These are phyloP conservation scores for Coronaproctus castanopsis DNA, from an alignment of 2,888 invertebrate species.

Conservation along the genomic window DNA sequence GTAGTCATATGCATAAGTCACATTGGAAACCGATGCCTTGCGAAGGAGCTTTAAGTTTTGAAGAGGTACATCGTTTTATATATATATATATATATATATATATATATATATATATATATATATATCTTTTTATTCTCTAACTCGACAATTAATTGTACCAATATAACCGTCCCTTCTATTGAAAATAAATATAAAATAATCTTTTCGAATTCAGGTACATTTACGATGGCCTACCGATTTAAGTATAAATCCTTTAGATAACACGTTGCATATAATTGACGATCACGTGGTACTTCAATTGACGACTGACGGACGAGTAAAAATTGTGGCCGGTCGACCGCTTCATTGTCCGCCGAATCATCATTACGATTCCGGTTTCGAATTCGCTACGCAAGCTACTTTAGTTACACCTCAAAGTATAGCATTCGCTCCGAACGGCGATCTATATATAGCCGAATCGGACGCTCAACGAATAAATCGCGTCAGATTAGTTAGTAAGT, in stretches of 20 bases:
- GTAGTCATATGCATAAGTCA: constrained; percentile 78
- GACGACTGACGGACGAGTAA: constrained; percentile 73
- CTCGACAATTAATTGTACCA: no score
- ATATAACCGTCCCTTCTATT: no score
- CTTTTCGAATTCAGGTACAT: constrained; percentile 55
- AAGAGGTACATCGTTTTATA: constrained; percentile 47
- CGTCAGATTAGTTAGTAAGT: constrained; percentile 51
- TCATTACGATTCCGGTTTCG: constrained; percentile 40
- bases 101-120: no score
- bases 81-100: no score
- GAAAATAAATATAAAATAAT: no score
- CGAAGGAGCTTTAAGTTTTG: constrained; percentile 73
- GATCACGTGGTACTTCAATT: constrained; percentile 86
- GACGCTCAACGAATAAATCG: constrained; percentile 87
- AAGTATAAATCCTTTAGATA: constrained; percentile 82
- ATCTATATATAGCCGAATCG: constrained; percentile 84
- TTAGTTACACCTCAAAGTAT: constrained; percentile 87
- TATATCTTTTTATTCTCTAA: no score
- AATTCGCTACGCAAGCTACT: constrained; percentile 75
- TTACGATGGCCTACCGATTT: constrained; percentile 91
- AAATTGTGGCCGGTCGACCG: constrained; percentile 82
- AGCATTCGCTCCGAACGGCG: constrained; percentile 77
- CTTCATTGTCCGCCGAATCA: constrained; percentile 69
- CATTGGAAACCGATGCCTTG: constrained; percentile 88
- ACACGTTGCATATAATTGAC: constrained; percentile 85